A percentile compares a stretch with the other conserved stretches of the same genome.
Evolutionary conservation across 2,888 invertebrate genomes (phyloP).

Genomic region (Hirudinaria manillensis): DNA sequence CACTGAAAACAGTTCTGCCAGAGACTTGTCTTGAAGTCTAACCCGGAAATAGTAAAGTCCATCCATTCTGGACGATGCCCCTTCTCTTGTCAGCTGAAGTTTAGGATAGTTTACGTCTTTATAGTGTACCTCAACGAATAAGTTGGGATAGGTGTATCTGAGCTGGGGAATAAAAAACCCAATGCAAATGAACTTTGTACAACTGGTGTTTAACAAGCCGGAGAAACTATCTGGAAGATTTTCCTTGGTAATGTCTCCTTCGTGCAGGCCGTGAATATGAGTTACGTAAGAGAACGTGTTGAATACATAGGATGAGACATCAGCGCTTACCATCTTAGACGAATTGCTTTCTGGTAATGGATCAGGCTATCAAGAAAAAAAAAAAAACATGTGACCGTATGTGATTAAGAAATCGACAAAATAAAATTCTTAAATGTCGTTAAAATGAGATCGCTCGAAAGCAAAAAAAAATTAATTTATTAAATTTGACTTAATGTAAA

Average conservation of each 20-base stretch:
- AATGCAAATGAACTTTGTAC: slow-evolving; percentile 13
- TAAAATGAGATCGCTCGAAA: too few relatives aligned
- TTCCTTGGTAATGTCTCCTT: neutral
- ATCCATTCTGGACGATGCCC: neutral
- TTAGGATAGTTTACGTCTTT: neutral
- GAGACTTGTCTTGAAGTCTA: slow-evolving; percentile 13
- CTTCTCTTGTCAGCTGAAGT: neutral
- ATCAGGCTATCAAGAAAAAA: neutral
- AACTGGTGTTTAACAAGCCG: slow-evolving; percentile 16
- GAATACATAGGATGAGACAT: neutral
- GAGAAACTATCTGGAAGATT: neutral
- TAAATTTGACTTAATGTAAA: too few relatives aligned
- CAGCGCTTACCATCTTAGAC: neutral
- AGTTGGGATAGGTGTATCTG: neutral
- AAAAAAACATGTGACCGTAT: too few relatives aligned
- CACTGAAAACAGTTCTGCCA: slow-evolving; percentile 4
- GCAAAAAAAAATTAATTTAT: too few relatives aligned
- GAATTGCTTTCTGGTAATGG: neutral
- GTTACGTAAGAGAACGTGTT: neutral
- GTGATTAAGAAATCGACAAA: too few relatives aligned
- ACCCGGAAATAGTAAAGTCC: neutral
- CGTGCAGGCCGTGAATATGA: neutral
- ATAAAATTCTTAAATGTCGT: too few relatives aligned
- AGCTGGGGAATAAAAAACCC: slow-evolving; percentile 15
- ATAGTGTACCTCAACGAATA: neutral